Evolutionary conservation across 23 tunicate species (phyloP).

Genomic region (Clavelina lepadiformis): DNA sequence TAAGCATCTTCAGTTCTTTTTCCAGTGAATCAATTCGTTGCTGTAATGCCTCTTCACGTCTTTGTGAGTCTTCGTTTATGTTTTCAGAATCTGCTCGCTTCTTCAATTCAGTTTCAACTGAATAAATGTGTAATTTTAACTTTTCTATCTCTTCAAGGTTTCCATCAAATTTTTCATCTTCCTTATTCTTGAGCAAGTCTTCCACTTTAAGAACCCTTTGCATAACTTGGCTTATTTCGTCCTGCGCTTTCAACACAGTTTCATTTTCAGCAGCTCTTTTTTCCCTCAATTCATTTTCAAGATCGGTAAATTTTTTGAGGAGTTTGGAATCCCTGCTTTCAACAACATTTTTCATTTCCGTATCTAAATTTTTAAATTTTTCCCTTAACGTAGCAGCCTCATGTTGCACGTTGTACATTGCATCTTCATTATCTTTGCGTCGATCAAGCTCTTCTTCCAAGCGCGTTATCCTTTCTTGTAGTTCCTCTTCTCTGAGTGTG

Average conservation of each 20-base stretch:
- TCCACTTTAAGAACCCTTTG: slow-evolving; percentile 5
- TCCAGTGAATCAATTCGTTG: background rate
- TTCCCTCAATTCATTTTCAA: slow-evolving; percentile 4
- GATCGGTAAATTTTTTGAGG: background rate
- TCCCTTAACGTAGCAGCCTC: slow-evolving; percentile 39
- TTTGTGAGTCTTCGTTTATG: background rate
- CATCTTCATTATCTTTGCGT: slow-evolving; percentile 23
- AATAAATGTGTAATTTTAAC: slow-evolving; percentile 4
- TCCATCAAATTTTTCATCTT: background rate
- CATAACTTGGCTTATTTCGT: background rate
- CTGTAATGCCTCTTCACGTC: slow-evolving; percentile 3
- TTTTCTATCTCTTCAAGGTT: background rate
- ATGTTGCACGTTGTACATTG: slow-evolving; percentile 11
- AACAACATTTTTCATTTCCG: slow-evolving; percentile 11
- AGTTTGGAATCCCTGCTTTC: background rate
- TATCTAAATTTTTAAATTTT: slow-evolving; percentile 30
- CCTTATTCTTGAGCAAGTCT: background rate
- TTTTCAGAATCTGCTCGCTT: background rate
- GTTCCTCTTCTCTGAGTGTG: background rate
- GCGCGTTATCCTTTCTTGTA: slow-evolving; percentile 9
- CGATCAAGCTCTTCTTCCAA: slow-evolving; percentile 23
- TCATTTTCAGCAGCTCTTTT: slow-evolving; percentile 2
- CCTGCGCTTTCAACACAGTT: slow-evolving; percentile 2
- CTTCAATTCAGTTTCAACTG: slow-evolving; percentile 1
- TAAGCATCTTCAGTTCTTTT: background rate